Conservation (phyloP, 2,797 vertebrate species). For the Cryptoprocta ferox region DNA sequence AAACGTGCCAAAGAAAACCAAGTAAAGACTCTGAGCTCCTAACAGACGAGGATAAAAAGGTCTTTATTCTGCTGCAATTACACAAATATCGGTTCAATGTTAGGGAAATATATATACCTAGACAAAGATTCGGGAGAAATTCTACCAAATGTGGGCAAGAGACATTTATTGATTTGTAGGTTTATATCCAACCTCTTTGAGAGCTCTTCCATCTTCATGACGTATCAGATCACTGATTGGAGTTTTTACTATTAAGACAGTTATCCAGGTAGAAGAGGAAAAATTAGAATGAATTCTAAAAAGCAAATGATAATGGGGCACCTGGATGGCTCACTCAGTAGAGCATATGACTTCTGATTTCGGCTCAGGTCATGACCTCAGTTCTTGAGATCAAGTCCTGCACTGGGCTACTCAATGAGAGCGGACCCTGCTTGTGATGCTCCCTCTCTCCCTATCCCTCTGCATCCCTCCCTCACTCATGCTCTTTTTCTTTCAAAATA, state of each 20-base stretch:
- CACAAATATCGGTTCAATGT: background rate
- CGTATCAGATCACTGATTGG: background rate
- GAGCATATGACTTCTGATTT: too few species aligned
- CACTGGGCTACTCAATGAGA: too few species aligned
- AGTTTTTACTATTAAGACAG: background rate
- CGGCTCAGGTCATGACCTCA: too few species aligned
- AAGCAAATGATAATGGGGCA: background rate
- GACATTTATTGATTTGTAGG: background rate
- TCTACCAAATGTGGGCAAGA: background rate
- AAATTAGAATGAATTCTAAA: background rate
- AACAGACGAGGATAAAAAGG: background rate
- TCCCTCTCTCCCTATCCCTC: too few species aligned
- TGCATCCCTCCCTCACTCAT: too few species aligned
- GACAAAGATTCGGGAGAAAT: background rate
- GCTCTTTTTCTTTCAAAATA: too few species aligned
- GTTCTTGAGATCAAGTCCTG: too few species aligned
- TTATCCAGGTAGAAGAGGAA: background rate
- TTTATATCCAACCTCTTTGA: background rate
- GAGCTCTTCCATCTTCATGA: background rate
- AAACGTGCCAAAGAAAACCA: constrained; percentile 38
- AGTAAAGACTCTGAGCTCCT: background rate
- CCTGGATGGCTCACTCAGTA: too few species aligned
- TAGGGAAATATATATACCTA: background rate
- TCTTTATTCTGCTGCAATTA: background rate
- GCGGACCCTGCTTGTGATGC: too few species aligned